Evolutionary conservation across 2,797 vertebrate species (phyloP).

Genomic region (Holocentrus rufus): DNA sequence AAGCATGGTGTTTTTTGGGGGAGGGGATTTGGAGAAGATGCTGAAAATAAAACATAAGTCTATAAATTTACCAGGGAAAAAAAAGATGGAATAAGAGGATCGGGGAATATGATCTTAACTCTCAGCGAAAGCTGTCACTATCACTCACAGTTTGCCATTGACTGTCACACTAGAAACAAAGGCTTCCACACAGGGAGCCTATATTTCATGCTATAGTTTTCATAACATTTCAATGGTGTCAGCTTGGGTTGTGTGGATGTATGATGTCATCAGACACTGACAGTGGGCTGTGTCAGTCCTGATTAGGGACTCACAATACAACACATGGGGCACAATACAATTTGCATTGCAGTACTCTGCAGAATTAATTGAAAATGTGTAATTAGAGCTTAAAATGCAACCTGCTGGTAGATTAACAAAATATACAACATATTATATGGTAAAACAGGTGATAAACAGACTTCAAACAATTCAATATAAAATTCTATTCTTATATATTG

Average conservation of each 20-base stretch:
- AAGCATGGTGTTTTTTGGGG: conserved; percentile 10
- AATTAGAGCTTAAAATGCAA: no score
- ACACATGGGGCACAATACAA: no score
- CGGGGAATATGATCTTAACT: conserved; percentile 15
- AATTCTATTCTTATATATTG: no score
- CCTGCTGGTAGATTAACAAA: no score
- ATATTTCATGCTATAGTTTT: conserved; percentile 29
- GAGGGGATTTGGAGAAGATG: conserved; percentile 10
- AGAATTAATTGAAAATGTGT: no score
- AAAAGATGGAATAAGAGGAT: conserved; percentile 16
- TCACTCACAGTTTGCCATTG: conserved; percentile 14
- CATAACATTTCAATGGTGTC: conserved; percentile 9
- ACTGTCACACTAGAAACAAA: conserved; percentile 37
- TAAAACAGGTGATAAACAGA: no score
- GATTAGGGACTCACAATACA: background rate
- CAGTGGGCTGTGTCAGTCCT: conserved; percentile 11
- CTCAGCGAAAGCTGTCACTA: conserved; percentile 32
- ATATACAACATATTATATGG: no score
- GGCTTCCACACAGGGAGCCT: conserved; percentile 8
- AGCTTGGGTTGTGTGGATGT: conserved; percentile 7
- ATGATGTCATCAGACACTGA: background rate
- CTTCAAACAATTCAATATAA: no score
- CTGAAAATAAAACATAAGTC: conserved; percentile 34
- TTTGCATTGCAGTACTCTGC: no score
- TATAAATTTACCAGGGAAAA: conserved; percentile 24